Percentiles rank a stretch among this genome's conserved stretches.
These are phyloP conservation scores for Phalera bucephala DNA, from an alignment of 2,888 invertebrate genomes.

Conservation along the genomic window DNA sequence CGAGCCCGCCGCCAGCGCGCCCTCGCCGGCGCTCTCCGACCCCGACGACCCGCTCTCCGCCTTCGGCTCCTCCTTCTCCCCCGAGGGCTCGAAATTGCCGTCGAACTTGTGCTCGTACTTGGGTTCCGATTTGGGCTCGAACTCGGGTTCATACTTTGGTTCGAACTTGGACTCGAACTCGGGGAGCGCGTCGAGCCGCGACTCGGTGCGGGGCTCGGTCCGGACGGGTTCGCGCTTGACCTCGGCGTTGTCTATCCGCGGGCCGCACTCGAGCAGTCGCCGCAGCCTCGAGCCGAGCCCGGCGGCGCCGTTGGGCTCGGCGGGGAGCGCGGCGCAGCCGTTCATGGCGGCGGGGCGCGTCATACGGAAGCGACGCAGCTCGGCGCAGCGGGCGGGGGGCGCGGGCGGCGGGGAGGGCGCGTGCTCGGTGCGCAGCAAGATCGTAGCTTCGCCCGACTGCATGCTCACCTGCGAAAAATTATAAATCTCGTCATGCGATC, in stretches of 20 bases:
- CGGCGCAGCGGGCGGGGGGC: slow-evolving; percentile 21
- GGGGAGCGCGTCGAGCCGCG: slow-evolving; percentile 5
- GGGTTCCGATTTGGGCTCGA: too few species aligned
- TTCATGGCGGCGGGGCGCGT: slow-evolving; percentile 12
- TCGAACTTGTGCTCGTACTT: too few species aligned
- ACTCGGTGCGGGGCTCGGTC: slow-evolving; percentile 1
- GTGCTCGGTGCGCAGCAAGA: slow-evolving; percentile 61
- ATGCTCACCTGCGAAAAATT: slow-evolving; percentile 57
- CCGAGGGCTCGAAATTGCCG: too few species aligned
- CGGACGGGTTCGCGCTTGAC: slow-evolving; percentile 4
- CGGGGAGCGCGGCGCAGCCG: slow-evolving; percentile 2
- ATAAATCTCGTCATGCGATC: too few species aligned
- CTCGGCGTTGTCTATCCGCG: slow-evolving; percentile 14
- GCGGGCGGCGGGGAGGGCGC: slow-evolving; percentile 39
- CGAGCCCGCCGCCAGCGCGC: slow-evolving; percentile 35
- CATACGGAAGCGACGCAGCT: slow-evolving; percentile 37
- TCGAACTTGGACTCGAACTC: slow-evolving; percentile 10
- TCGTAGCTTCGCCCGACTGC: slow-evolving; percentile 57
- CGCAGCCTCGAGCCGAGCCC: slow-evolving; percentile 34
- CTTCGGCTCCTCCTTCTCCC: slow-evolving; percentile 13
- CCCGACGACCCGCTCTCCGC: slow-evolving; percentile 17
- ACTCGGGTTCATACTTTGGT: slow-evolving; percentile 12
- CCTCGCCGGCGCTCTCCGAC: slow-evolving; percentile 16
- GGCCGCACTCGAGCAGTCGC: slow-evolving; percentile 39
- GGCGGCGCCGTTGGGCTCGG: slow-evolving; percentile 15